phyloP scores from a whole-genome alignment of 1,140 invertebrate genomes.

The Bombus pyrosoma region DNA sequence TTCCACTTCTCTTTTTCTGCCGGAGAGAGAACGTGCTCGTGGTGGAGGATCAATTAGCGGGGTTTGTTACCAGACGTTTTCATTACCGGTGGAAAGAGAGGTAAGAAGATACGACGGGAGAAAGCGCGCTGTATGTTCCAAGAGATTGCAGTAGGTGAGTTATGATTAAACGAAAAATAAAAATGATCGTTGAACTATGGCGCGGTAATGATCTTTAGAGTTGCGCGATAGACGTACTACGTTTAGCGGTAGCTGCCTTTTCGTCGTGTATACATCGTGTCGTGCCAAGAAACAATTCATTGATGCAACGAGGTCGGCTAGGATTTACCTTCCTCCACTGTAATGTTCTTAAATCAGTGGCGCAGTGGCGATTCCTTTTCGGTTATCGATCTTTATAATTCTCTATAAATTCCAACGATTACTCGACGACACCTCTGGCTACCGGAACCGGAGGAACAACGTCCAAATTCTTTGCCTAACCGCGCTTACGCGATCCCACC shows the following conservation, averaged over 20 bases:
- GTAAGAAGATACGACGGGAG: background rate
- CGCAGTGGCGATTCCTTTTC: background rate
- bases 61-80: constrained; percentile 32
- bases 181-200: background rate
- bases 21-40: background rate
- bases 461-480: background rate
- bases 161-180: background rate
- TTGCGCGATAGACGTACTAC: constrained; percentile 23
- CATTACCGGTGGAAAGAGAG: background rate
- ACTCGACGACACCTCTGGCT: background rate
- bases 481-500: too few species aligned
- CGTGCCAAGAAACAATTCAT: background rate
- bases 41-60: constrained; percentile 25
- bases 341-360: background rate
- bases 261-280: background rate
- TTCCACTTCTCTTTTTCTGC: constrained; percentile 31
- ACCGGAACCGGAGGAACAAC: background rate
- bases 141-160: background rate
- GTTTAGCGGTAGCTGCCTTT: constrained; percentile 1
- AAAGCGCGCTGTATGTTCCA: background rate
- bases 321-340: background rate
- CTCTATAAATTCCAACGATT: background rate
- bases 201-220: background rate
- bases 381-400: background rate
- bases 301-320: background rate